Percentiles rank a stretch among this genome's conserved stretches.
Conservation (phyloP, 2,888 invertebrate species). For the Gari tellinella region DNA sequence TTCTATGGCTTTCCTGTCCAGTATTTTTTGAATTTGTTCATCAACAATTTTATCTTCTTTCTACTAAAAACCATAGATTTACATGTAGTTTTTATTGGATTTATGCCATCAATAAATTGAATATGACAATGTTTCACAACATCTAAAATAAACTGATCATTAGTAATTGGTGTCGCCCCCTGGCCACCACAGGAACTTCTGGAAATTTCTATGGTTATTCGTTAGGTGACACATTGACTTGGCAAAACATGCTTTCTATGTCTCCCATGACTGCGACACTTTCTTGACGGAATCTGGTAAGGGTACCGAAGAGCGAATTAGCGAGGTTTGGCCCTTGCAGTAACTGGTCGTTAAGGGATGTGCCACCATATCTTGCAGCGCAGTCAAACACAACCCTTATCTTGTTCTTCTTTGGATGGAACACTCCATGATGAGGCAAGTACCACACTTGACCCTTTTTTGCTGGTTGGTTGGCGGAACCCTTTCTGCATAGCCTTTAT, state of each 20-base stretch:
- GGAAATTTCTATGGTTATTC: constrained; percentile 12
- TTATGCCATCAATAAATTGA: too few species aligned
- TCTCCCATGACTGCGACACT: constrained; percentile 51
- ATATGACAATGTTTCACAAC: too few species aligned
- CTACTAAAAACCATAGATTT: too few species aligned
- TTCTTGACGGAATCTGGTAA: constrained; percentile 56
- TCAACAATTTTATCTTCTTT: too few species aligned
- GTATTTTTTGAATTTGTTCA: too few species aligned
- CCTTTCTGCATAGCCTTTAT: constrained; percentile 21
- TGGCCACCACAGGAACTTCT: constrained; percentile 43
- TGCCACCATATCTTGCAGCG: constrained; percentile 31
- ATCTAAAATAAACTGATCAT: too few species aligned
- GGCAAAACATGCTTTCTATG: constrained; percentile 50
- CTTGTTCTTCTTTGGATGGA: too few species aligned
- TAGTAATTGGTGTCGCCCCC: constrained; percentile 16
- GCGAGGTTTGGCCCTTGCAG: constrained; percentile 37
- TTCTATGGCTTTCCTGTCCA: too few species aligned
- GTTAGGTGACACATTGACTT: constrained; percentile 18
- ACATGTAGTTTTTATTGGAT: too few species aligned
- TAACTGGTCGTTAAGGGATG: constrained; percentile 44
- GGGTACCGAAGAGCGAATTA: constrained; percentile 52
- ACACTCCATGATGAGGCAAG: constrained; percentile 26
- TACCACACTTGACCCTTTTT: constrained; percentile 18
- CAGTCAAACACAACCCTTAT: constrained; percentile 40
- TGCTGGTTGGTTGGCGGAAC: too few species aligned